Percentiles rank a stretch among this genome's conserved stretches.
Conservation (phyloP, 2,888 invertebrate genomes). For the Diplazon laetatorius region DNA sequence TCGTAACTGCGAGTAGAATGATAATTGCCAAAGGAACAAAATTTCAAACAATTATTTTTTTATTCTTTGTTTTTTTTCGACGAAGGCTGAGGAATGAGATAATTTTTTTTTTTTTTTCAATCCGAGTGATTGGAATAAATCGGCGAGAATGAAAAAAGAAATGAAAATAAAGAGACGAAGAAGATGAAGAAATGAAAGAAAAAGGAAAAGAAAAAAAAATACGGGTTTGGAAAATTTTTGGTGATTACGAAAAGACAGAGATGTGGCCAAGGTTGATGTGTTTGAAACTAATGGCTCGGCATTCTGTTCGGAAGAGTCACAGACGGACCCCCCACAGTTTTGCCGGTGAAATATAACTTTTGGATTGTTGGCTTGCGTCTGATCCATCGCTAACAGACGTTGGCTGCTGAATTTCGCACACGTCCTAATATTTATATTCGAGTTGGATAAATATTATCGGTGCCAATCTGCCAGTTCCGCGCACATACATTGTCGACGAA, state of each 20-base stretch:
- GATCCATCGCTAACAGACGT: slow-evolving; percentile 28
- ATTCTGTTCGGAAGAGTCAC: slow-evolving; percentile 69
- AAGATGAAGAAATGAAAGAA: neutral
- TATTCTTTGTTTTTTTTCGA: too few species aligned
- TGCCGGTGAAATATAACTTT: slow-evolving; percentile 44
- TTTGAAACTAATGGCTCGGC: slow-evolving; percentile 69
- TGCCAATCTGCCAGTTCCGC: neutral
- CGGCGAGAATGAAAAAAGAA: too few species aligned
- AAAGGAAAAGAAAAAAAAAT: neutral
- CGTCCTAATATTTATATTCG: slow-evolving; percentile 20
- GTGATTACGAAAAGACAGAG: slow-evolving; percentile 41
- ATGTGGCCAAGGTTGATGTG: slow-evolving; percentile 62
- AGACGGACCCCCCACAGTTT: slow-evolving; percentile 71
- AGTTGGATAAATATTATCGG: slow-evolving; percentile 38
- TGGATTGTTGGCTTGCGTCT: slow-evolving; percentile 4
- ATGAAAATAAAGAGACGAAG: too few species aligned
- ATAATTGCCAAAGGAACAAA: too few species aligned
- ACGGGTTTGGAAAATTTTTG: neutral
- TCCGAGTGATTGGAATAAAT: too few species aligned
- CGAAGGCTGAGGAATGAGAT: too few species aligned
- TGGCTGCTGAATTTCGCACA: neutral
- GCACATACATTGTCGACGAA: neutral
- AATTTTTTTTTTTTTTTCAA: too few species aligned
- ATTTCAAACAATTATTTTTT: too few species aligned
- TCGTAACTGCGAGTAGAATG: too few species aligned